Percentiles rank a stretch among this genome's conserved stretches.
Evolutionary conservation across 2,113 vertebrate genomes (phyloP).

Genomic region (Gadus macrocephalus): DNA sequence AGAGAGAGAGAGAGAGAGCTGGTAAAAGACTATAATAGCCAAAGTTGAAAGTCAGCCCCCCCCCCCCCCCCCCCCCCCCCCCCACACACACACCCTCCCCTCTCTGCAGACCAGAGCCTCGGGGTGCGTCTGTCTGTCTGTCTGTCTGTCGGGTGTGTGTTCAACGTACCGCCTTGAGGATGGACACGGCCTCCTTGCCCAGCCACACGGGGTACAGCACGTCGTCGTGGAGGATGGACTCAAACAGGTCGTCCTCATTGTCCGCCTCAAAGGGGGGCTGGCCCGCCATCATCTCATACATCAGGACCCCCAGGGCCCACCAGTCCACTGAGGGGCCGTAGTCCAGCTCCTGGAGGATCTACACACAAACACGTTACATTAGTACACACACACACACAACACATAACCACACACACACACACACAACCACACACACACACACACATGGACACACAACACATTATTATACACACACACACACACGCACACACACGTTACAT

Average conservation of each 20-base stretch:
- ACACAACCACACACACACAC: not conserved
- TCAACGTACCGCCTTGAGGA: constrained; percentile 83
- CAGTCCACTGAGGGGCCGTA: constrained; percentile 91
- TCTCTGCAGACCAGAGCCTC: too few species aligned
- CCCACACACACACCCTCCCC: too few species aligned
- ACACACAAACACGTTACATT: constrained; percentile 4
- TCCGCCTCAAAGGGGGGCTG: constrained; percentile 93
- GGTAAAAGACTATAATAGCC: too few species aligned
- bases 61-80: too few species aligned
- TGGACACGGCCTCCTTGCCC: constrained; percentile 93
- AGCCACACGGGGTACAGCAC: constrained; percentile 92
- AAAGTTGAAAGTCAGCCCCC: too few species aligned
- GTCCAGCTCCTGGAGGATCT: constrained; percentile 93
- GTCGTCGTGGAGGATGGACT: constrained; percentile 91
- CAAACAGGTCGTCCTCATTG: constrained; percentile 91
- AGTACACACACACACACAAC: constrained; percentile 1
- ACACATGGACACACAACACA: too few species aligned
- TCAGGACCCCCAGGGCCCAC: constrained; percentile 95
- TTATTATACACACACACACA: not conserved
- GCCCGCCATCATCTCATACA: constrained; percentile 98
- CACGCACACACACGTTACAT: not conserved
- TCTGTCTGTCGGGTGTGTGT: too few species aligned
- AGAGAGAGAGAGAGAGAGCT: too few species aligned
- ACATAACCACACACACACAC: not conserved
- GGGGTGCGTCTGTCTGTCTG: too few species aligned